Conservation (phyloP, 2,113 vertebrate genomes). For the Romanogobio albipinnatus region DNA sequence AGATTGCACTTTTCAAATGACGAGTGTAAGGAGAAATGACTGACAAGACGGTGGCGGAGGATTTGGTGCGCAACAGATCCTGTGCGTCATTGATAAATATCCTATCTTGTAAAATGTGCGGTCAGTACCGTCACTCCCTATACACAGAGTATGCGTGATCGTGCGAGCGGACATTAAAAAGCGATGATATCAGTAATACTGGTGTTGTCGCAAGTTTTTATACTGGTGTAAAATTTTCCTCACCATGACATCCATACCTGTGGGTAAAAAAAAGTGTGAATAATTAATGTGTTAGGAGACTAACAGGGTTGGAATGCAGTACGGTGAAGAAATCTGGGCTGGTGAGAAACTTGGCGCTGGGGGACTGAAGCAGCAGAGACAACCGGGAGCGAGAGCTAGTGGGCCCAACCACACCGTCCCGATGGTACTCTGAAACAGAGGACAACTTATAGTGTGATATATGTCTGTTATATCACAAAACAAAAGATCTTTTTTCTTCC, state of each 20-base stretch:
- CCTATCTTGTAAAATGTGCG: too few species aligned
- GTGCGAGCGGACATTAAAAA: too few species aligned
- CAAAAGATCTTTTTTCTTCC: not conserved
- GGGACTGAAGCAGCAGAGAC: slow-evolving; percentile 89
- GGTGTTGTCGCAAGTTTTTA: too few species aligned
- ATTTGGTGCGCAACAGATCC: too few species aligned
- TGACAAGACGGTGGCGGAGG: too few species aligned
- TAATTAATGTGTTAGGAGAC: slow-evolving; percentile 59
- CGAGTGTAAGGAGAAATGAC: too few species aligned
- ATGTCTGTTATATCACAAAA: not conserved
- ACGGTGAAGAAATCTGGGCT: slow-evolving; percentile 98
- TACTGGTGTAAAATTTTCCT: not conserved
- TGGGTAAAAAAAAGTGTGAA: not conserved
- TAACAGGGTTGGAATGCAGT: slow-evolving; percentile 97
- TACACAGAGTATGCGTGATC: too few species aligned
- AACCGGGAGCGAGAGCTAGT: slow-evolving; percentile 89
- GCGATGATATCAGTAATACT: too few species aligned
- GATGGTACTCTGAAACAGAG: slow-evolving; percentile 83
- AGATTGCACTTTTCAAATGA: too few species aligned
- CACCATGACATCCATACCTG: too few species aligned
- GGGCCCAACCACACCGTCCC: slow-evolving; percentile 83
- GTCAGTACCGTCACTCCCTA: too few species aligned
- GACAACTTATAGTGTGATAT: slow-evolving; percentile 17
- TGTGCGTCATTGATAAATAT: too few species aligned
- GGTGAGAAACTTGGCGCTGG: slow-evolving; percentile 95